phyloP scores from a whole-genome alignment of 1,140 invertebrate species.

The Nasonia giraulti region DNA sequence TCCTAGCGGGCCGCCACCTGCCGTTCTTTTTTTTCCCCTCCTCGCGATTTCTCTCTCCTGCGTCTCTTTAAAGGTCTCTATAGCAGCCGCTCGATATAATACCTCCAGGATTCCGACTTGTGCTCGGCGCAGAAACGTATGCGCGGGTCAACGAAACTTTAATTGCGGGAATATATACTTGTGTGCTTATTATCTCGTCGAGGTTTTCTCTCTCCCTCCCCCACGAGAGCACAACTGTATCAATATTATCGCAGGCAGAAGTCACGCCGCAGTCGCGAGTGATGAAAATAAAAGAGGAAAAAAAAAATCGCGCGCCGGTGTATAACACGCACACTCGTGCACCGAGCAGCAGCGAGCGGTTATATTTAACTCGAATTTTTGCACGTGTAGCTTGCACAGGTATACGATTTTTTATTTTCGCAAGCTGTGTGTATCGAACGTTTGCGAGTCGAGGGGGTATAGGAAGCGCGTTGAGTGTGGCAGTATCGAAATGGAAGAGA shows the following conservation, averaged over 20 bases:
- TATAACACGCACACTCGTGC: not conserved
- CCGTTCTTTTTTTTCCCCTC: slow-evolving; percentile 2
- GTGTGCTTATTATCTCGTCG: too few relatives aligned
- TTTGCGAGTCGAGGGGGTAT: not conserved
- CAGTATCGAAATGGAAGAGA: not conserved
- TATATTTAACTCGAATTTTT: not conserved
- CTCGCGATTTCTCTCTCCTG: not conserved
- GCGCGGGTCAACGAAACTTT: not conserved
- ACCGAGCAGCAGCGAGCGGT: not conserved
- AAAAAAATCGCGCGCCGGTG: not conserved
- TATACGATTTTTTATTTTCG: not conserved
- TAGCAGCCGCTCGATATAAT: too few relatives aligned
- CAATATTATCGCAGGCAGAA: not conserved
- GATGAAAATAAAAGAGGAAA: not conserved
- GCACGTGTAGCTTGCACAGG: not conserved
- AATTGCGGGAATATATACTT: not conserved
- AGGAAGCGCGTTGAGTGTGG: not conserved
- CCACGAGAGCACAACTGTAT: not conserved
- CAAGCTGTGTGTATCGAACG: not conserved
- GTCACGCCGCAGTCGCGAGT: not conserved
- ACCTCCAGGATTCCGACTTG: not conserved
- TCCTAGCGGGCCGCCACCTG: slow-evolving; percentile 38
- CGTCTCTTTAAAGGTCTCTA: not conserved
- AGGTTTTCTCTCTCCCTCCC: not conserved
- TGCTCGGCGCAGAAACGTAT: too few relatives aligned